Conservation (phyloP, 2,888 invertebrate genomes). For the Parelbella ahira region DNA sequence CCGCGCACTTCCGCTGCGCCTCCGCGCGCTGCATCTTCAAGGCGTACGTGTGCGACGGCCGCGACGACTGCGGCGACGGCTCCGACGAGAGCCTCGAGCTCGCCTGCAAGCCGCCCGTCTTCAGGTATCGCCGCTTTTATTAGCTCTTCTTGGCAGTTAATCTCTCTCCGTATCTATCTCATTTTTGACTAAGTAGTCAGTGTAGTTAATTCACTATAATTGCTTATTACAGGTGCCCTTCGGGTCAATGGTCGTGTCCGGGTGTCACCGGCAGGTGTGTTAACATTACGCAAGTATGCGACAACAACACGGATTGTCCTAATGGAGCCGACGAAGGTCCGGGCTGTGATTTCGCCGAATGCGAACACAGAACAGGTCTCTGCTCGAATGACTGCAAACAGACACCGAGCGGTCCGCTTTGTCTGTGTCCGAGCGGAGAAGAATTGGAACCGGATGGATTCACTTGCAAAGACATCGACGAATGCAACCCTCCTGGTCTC, state of each 20-base stretch:
- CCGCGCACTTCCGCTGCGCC: conserved; percentile 90
- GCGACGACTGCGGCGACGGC: conserved; percentile 95
- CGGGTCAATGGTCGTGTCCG: conserved; percentile 93
- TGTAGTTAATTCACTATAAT: too few species aligned
- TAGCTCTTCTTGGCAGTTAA: too few species aligned
- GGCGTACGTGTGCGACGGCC: conserved; percentile 96
- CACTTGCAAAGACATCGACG: conserved; percentile 90
- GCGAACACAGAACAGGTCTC: conserved; percentile 85
- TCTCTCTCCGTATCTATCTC: too few species aligned
- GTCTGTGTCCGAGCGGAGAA: conserved; percentile 94
- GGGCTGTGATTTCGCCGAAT: conserved; percentile 91
- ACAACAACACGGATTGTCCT: conserved; percentile 93
- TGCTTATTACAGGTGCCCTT: conserved; percentile 79
- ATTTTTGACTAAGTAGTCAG: too few species aligned
- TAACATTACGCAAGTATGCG: conserved; percentile 93
- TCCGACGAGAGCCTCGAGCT: conserved; percentile 92
- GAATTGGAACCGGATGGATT: conserved; percentile 84
- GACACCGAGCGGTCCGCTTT: conserved; percentile 93
- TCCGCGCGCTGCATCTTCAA: conserved; percentile 94
- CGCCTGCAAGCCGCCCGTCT: conserved; percentile 89
- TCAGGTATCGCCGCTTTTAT: conserved; percentile 76
- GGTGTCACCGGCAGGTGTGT: conserved; percentile 90
- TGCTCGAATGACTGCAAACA: conserved; percentile 93
- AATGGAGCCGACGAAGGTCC: conserved; percentile 95
- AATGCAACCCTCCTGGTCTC: conserved; percentile 92